phyloP scores from a whole-genome alignment of 2,888 invertebrate genomes.

The Abscondita cerata region DNA sequence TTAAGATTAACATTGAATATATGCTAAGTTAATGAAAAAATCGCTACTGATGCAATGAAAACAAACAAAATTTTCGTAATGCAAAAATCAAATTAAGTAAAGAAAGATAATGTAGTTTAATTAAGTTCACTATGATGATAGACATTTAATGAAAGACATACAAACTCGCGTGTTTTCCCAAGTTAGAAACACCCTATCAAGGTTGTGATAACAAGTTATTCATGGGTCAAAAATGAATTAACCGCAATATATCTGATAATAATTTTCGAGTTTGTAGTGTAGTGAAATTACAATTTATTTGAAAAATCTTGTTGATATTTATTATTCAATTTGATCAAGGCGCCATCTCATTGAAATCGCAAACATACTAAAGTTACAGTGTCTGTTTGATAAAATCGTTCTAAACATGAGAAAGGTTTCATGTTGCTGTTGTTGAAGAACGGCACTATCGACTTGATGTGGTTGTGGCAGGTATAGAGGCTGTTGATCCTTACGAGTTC shows the following conservation, averaged over 20 bases:
- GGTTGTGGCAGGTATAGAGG: slow-evolving; percentile 55
- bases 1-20: too few relatives aligned
- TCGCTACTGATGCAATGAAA: too few relatives aligned
- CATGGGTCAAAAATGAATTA: too few relatives aligned
- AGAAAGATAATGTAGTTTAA: slow-evolving; percentile 36
- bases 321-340: too few relatives aligned
- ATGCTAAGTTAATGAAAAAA: too few relatives aligned
- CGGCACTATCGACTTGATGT: slow-evolving; percentile 58
- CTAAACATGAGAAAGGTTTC: slow-evolving; percentile 85
- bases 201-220: too few relatives aligned
- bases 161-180: slow-evolving; percentile 44
- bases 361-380: too few relatives aligned
- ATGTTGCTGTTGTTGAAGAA: slow-evolving; percentile 67
- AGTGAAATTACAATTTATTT: too few relatives aligned
- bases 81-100: slow-evolving; percentile 9
- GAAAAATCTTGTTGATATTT: too few relatives aligned
- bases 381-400: slow-evolving; percentile 64
- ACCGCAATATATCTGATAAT: too few relatives aligned
- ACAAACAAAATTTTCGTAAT: too few relatives aligned
- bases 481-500: slow-evolving; percentile 43
- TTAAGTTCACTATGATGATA: slow-evolving; percentile 36
- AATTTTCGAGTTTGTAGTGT: too few relatives aligned
- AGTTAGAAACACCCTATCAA: slow-evolving; percentile 39
- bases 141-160: slow-evolving; percentile 36
- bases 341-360: not conserved